These are phyloP conservation scores for Papilio dardanus DNA, from an alignment of 1,140 invertebrate genomes.

Conservation along the genomic window DNA sequence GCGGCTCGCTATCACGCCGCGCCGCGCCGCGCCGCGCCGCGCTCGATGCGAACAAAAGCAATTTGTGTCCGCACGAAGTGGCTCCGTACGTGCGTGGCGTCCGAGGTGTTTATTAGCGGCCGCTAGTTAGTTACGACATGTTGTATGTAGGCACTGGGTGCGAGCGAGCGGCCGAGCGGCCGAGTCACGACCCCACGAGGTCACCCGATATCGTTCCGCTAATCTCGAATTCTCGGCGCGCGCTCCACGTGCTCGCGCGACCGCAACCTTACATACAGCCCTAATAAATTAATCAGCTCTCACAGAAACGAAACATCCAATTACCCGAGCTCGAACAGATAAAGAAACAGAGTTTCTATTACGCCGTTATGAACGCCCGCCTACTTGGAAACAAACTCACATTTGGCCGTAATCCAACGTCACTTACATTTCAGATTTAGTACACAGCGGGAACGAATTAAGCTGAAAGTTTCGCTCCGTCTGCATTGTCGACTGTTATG, in stretches of 20 bases:
- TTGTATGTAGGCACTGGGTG: conserved; percentile 40
- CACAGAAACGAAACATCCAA: conserved; percentile 40
- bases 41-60: conserved; percentile 76
- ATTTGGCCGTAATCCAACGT: conserved; percentile 75
- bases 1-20: conserved; percentile 59
- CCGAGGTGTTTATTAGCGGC: conserved; percentile 75
- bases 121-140: conserved; percentile 49
- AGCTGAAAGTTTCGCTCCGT: conserved; percentile 24
- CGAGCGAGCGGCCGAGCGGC: conserved; percentile 41
- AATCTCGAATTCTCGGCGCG: conserved; percentile 61
- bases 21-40: no score
- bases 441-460: conserved; percentile 43
- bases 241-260: conserved; percentile 55
- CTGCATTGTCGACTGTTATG: conserved; percentile 13
- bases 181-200: conserved; percentile 61
- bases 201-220: conserved; percentile 64
- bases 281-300: conserved; percentile 56
- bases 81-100: conserved; percentile 72
- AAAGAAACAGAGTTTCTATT: conserved; percentile 58
- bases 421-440: conserved; percentile 73
- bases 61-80: conserved; percentile 78
- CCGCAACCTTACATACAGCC: conserved; percentile 42
- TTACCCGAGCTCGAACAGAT: conserved; percentile 46
- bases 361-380: conserved; percentile 58
- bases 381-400: conserved; percentile 73